Percentiles rank a stretch among this genome's conserved stretches.
Conservation (phyloP, 2,113 vertebrate genomes). For the Paedocypris sp. region DNA sequence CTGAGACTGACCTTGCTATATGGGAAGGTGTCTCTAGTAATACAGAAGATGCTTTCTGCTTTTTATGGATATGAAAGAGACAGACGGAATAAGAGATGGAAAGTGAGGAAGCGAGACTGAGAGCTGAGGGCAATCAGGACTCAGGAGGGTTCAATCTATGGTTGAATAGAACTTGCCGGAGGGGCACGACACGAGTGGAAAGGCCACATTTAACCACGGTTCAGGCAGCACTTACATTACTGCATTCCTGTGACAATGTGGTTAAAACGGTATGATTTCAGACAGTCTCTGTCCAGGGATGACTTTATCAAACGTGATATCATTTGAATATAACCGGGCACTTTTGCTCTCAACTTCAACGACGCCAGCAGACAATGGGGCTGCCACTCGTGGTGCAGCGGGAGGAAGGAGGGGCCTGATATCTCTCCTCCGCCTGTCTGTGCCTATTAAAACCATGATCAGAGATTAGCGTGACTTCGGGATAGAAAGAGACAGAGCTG, state of each 20-base stretch:
- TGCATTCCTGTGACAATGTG: background rate
- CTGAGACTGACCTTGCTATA: constrained; percentile 15
- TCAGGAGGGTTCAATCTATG: background rate
- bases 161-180: background rate
- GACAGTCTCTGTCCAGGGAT: background rate
- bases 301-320: constrained; percentile 5
- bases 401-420: background rate
- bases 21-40: background rate
- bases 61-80: no score
- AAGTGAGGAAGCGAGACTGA: background rate
- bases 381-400: constrained; percentile 6
- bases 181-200: background rate
- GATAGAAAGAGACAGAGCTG: constrained; percentile 1
- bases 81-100: no score
- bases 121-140: background rate
- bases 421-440: constrained; percentile 24
- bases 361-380: background rate
- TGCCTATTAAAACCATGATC: constrained; percentile 17
- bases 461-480: constrained; percentile 30
- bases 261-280: background rate
- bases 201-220: background rate
- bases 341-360: background rate
- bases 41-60: background rate
- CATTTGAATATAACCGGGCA: background rate
- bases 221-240: background rate